Evolutionary conservation across 2,888 invertebrate genomes (phyloP).

Genomic region (Cantharis lateralis): DNA sequence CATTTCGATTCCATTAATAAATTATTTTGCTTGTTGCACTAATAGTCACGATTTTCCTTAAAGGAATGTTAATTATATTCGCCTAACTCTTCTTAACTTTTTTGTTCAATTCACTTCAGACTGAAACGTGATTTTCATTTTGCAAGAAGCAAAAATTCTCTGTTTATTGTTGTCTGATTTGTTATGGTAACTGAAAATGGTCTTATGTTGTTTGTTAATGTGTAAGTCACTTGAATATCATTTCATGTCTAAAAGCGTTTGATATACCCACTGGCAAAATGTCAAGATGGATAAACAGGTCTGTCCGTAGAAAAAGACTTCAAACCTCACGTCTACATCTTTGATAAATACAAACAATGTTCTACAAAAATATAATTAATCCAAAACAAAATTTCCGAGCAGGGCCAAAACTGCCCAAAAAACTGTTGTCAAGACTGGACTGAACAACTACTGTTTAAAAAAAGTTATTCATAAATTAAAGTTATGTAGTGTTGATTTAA

Average conservation of each 20-base stretch:
- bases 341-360: no score
- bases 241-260: not conserved
- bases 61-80: conserved; percentile 23
- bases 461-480: no score
- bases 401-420: no score
- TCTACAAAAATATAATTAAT: no score
- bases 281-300: not conserved
- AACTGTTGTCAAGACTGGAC: no score
- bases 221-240: not conserved
- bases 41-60: conserved; percentile 34
- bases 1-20: conserved; percentile 27
- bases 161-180: not conserved
- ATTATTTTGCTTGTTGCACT: conserved; percentile 22
- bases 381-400: no score
- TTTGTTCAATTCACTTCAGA: not conserved
- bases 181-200: not conserved
- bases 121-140: not conserved
- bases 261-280: not conserved
- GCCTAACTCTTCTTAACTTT: not conserved
- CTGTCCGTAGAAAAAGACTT: not conserved
- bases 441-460: no score
- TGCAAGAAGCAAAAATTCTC: not conserved
- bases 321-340: not conserved
- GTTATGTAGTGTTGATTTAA: no score
- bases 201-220: not conserved